A percentile compares a stretch with the other conserved stretches of the same genome.
Conservation (phyloP, 1,140 invertebrate genomes). For the Ptiloglossa arizonensis region DNA sequence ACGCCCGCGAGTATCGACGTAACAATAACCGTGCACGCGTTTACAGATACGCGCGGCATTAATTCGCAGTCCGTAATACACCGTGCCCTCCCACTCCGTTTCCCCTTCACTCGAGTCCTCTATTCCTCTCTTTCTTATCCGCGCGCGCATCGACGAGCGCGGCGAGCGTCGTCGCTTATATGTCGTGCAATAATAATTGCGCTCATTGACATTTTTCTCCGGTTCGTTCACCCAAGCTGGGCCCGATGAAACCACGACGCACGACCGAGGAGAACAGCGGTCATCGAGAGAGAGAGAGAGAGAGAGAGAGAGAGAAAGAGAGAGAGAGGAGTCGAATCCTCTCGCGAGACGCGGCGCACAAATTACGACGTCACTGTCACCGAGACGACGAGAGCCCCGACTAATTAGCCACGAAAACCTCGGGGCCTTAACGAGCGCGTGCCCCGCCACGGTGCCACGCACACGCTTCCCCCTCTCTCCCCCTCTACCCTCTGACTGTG, state of each 20-base stretch:
- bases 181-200: slow-evolving; percentile 75
- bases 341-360: background rate
- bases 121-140: too few species aligned
- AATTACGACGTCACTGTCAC: slow-evolving; percentile 20
- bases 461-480: too few species aligned
- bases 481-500: too few species aligned
- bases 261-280: too few species aligned
- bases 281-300: too few species aligned
- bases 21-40: slow-evolving; percentile 43
- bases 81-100: slow-evolving; percentile 1
- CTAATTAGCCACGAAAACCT: background rate
- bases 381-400: too few species aligned
- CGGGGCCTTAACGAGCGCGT: too few species aligned
- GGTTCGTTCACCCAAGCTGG: slow-evolving; percentile 74
- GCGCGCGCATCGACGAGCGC: background rate
- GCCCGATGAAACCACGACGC: slow-evolving; percentile 57
- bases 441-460: too few species aligned
- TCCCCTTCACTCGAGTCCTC: background rate
- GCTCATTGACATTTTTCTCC: slow-evolving; percentile 76
- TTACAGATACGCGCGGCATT: slow-evolving; percentile 24
- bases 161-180: slow-evolving; percentile 54
- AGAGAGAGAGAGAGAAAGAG: too few species aligned
- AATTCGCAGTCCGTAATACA: slow-evolving; percentile 30
- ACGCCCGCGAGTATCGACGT: slow-evolving; percentile 37
- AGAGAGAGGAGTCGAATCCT: too few species aligned